phyloP scores from a whole-genome alignment of 2,888 invertebrate genomes.

The Fragum sueziense region DNA sequence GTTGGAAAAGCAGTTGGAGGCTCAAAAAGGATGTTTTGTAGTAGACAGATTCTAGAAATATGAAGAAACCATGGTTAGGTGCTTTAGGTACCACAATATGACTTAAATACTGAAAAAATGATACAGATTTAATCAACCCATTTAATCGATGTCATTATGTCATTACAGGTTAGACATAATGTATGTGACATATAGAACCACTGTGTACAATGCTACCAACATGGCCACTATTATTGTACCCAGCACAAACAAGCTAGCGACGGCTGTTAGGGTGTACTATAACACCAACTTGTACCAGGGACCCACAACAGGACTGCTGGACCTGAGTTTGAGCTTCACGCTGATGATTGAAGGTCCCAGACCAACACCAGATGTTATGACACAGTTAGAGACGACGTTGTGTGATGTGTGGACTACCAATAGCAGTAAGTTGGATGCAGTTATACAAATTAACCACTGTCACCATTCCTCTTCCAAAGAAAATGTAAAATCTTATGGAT shows the following conservation, averaged over 20 bases:
- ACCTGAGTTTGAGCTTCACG: constrained; percentile 34
- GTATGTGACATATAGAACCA: constrained; percentile 37
- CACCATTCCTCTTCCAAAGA: too few relatives aligned
- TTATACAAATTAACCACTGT: too few relatives aligned
- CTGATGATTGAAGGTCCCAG: constrained; percentile 56
- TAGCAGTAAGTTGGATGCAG: constrained; percentile 50
- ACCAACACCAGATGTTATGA: constrained; percentile 35
- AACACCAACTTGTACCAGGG: constrained; percentile 46
- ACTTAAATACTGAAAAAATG: too few relatives aligned
- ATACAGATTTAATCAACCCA: too few relatives aligned
- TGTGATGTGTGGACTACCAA: constrained; percentile 44
- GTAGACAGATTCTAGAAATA: too few relatives aligned
- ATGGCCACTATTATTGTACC: constrained; percentile 32
- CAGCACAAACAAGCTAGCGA: constrained; percentile 10
- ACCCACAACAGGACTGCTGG: constrained; percentile 24
- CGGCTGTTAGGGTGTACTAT: constrained; percentile 36
- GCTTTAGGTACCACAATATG: too few relatives aligned
- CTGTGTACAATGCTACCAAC: constrained; percentile 23
- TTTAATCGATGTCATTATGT: too few relatives aligned
- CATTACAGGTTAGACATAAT: constrained; percentile 46
- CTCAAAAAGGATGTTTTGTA: too few relatives aligned
- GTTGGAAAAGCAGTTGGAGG: too few relatives aligned
- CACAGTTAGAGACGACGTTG: constrained; percentile 37
- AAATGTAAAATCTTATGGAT: too few relatives aligned
- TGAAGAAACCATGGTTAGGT: too few relatives aligned